Percentiles rank a stretch among this genome's conserved stretches.
Conservation (phyloP, 1,140 invertebrate species). For the Ceratosolen solmsi region DNA sequence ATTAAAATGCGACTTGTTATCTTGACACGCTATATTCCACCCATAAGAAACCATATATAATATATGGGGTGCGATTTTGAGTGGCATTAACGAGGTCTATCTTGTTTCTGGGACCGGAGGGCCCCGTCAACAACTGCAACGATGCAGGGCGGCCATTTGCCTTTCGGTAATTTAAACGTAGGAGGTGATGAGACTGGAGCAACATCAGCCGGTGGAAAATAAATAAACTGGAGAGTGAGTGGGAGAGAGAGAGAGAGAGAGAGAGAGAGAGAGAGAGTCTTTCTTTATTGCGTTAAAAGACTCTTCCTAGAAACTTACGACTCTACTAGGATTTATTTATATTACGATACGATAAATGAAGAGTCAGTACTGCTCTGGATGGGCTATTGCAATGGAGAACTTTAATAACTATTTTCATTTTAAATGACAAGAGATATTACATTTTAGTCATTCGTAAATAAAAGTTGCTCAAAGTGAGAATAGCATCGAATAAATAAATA, state of each 20-base stretch:
- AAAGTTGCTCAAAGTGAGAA: too few relatives aligned
- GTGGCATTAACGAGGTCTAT: conserved; percentile 49
- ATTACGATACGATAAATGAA: not conserved
- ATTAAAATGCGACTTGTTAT: too few relatives aligned
- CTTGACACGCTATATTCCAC: too few relatives aligned
- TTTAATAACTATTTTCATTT: too few relatives aligned
- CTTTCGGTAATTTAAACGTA: conserved; percentile 42
- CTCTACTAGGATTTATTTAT: conserved; percentile 2
- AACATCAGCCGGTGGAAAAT: not conserved
- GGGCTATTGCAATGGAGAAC: not conserved
- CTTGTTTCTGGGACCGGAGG: conserved; percentile 48
- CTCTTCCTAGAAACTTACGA: conserved; percentile 1
- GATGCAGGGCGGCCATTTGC: conserved; percentile 43
- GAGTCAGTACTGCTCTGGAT: not conserved
- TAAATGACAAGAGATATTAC: too few relatives aligned
- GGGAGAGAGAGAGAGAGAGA: not conserved
- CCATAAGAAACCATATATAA: not conserved
- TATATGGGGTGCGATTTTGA: conserved; percentile 1
- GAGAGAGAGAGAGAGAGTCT: conserved; percentile 4
- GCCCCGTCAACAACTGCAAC: conserved; percentile 43
- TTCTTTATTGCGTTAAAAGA: conserved; percentile 14
- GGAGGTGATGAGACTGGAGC: conserved; percentile 44
- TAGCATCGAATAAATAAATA: too few relatives aligned
- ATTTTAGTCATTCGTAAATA: too few relatives aligned
- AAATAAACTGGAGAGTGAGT: too few relatives aligned